Evolutionary conservation across 2,888 invertebrate species (phyloP), one percentile per base, ranked within the genome.

Genomic region (Cotesia congregata): DNA sequence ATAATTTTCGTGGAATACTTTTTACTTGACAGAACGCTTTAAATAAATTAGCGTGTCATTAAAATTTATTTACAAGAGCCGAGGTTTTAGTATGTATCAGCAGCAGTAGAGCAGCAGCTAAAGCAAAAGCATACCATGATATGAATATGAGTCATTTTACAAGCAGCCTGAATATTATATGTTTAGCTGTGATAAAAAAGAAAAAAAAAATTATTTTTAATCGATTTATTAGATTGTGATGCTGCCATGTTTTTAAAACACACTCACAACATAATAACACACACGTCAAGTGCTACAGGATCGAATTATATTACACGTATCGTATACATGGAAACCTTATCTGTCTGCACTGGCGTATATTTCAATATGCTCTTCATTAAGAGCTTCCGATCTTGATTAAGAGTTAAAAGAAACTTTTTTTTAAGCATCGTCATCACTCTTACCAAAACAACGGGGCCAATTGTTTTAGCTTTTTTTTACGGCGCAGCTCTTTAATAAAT

Each of bases 11-110:
- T 12, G 50, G 50, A 50, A 50, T 50, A 50, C 50, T 50, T 50
- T 50, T 50, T 50, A 50, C 12, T 50, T 50, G 50, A 50, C 50
- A 50, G 50, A 12, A 50, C 50, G 50, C 50, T 50, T 50, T 50
- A 50, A 50, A 50, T 50, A 50, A 50, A 50, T 50, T 50, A 50
- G 50, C 50, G 50, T 50, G 50, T 50, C 50, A 50, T 50, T 50
- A 50, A 50, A 50, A 50, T 50, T 50, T 50, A 50, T 50, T 50
- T 50, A 50, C 50, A 12, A 7, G 50, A 50, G 50, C 12, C 12
- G 50, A 50, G 50, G 50, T 50, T 50, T 50, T 50, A 50, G 50
- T 50, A 50, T 50, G 50, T 50, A 41, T 7, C 41, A 41, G 50
- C 50, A 50, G 50, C 50, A 50, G 41, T 9, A 30, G 30, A 50